Conservation (phyloP, 2,113 vertebrate species). For the Tetrao urogallus region DNA sequence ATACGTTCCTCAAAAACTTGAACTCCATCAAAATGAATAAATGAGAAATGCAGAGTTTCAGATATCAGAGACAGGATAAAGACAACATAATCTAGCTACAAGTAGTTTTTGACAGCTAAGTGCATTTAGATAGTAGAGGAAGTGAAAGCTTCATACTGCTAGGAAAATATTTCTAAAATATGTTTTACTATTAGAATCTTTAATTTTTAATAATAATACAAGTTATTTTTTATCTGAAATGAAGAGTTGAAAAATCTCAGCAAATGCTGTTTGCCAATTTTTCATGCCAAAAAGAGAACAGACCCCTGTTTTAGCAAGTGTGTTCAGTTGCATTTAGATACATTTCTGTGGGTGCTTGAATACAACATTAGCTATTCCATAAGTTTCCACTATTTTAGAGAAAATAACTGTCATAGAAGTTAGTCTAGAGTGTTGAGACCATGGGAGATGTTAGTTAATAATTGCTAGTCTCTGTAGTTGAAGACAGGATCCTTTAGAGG, state of each 20-base stretch:
- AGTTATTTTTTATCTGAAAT: neutral
- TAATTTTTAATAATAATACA: neutral
- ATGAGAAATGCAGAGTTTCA: neutral
- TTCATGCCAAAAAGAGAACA: neutral
- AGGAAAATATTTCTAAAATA: neutral
- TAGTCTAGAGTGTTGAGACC: neutral
- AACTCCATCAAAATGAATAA: neutral
- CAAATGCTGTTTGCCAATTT: neutral
- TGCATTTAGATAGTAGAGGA: neutral
- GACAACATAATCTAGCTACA: neutral
- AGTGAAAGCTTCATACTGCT: neutral
- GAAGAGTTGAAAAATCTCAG: neutral
- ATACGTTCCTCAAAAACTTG: neutral
- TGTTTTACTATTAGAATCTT: neutral
- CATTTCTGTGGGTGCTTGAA: neutral
- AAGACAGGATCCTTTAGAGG: neutral
- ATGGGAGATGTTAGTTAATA: neutral
- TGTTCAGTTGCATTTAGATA: neutral
- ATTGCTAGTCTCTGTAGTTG: neutral
- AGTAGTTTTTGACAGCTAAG: neutral
- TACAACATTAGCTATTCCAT: neutral
- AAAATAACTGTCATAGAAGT: neutral
- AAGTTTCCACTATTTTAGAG: neutral
- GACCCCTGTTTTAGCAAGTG: constrained; percentile 6
- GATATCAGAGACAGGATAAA: neutral